These are phyloP conservation scores for Meteorus sp. DNA, from an alignment of 1,140 invertebrate genomes.

Conservation along the genomic window DNA sequence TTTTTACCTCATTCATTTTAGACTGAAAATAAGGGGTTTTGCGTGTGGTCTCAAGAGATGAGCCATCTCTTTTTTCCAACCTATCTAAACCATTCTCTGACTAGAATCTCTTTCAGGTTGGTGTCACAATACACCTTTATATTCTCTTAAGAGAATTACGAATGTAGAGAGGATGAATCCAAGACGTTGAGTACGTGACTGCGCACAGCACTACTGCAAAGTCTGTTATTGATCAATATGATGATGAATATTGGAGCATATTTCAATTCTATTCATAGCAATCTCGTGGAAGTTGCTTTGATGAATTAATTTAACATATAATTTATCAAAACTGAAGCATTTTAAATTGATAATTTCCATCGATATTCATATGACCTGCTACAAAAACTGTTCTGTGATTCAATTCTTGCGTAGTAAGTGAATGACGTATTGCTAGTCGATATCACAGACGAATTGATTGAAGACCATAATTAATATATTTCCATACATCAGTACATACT, in stretches of 20 bases:
- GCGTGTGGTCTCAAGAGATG: conserved; percentile 12
- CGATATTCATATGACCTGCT: too few relatives aligned
- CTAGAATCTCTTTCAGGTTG: not conserved
- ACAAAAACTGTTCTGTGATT: too few relatives aligned
- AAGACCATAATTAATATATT: too few relatives aligned
- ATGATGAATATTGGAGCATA: not conserved
- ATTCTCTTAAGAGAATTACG: conserved; percentile 5
- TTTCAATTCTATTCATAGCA: too few relatives aligned
- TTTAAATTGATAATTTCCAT: too few relatives aligned
- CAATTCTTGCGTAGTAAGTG: too few relatives aligned
- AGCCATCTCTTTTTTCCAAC: conserved; percentile 9
- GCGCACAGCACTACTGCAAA: not conserved
- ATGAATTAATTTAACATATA: too few relatives aligned
- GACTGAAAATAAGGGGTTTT: not conserved
- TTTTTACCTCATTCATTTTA: not conserved
- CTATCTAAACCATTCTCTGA: conserved; percentile 1
- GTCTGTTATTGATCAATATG: not conserved
- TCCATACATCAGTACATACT: too few relatives aligned
- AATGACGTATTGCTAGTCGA: too few relatives aligned
- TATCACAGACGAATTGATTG: too few relatives aligned
- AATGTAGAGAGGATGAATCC: not conserved
- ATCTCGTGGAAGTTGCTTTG: too few relatives aligned
- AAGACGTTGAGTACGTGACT: conserved; percentile 17
- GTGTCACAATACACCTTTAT: not conserved
- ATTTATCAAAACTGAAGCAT: too few relatives aligned